Conservation (phyloP, 1,140 invertebrate genomes). For the Drosophila rufa region DNA sequence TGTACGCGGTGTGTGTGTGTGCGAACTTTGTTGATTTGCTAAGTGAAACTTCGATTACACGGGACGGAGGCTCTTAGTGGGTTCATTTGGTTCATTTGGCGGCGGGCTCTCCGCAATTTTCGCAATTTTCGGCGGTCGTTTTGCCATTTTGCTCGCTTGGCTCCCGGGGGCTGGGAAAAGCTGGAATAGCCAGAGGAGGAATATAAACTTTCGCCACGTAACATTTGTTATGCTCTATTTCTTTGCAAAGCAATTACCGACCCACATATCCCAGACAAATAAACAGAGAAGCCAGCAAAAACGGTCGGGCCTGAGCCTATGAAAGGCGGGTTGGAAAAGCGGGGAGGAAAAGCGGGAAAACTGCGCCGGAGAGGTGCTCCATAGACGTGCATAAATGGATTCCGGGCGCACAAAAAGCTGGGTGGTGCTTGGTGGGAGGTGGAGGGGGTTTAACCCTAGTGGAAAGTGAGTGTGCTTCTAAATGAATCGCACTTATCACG, state of each 20-base stretch:
- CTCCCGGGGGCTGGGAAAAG: conserved; percentile 4
- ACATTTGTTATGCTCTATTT: conserved; percentile 84
- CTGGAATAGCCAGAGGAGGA: conserved; percentile 40
- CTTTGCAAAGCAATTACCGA: conserved; percentile 81
- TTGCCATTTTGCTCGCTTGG: conserved; percentile 23
- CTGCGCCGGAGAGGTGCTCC: conserved; percentile 19
- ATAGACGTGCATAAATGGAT: conserved; percentile 59
- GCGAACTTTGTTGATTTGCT: conserved; percentile 78
- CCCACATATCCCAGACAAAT: conserved; percentile 70
- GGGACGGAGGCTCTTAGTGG: conserved; percentile 43
- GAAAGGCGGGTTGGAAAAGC: conserved; percentile 1
- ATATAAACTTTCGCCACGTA: conserved; percentile 74
- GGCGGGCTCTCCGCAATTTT: conserved; percentile 43
- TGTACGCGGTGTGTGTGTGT: conserved; percentile 21
- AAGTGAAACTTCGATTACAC: conserved; percentile 80
- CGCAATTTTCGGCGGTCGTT: conserved; percentile 53
- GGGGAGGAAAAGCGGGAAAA: not conserved
- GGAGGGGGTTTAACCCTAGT: conserved; percentile 22
- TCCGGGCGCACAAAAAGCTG: conserved; percentile 36
- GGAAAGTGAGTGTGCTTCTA: conserved; percentile 60
- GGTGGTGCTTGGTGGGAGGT: not conserved
- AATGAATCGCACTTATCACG: conserved; percentile 66
- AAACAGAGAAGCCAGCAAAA: conserved; percentile 57
- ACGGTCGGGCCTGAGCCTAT: conserved; percentile 39
- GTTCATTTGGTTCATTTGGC: conserved; percentile 51